These are phyloP conservation scores for Salvelinus alpinus DNA, from an alignment of 2,113 vertebrate genomes.

Conservation along the genomic window DNA sequence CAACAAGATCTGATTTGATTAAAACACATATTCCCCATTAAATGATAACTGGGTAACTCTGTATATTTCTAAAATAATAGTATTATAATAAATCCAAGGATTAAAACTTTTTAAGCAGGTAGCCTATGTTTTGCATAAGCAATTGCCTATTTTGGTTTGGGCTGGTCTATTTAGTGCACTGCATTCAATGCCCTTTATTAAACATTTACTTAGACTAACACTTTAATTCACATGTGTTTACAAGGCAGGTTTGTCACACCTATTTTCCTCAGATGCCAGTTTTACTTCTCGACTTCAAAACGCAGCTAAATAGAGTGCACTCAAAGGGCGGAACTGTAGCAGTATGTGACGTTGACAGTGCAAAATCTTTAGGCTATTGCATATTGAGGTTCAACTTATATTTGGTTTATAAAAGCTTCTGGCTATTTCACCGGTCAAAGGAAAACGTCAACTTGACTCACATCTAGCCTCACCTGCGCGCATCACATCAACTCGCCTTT, in stretches of 20 bases:
- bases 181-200: no score
- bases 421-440: neutral
- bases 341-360: neutral
- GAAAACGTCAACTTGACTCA: slow-evolving; percentile 8
- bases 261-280: neutral
- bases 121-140: neutral
- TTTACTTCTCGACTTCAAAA: neutral
- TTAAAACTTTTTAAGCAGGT: neutral
- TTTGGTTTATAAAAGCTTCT: neutral
- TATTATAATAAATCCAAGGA: neutral
- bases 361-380: neutral
- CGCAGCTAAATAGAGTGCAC: neutral
- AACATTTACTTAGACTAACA: no score
- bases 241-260: neutral
- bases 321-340: neutral
- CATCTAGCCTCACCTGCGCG: slow-evolving; percentile 14
- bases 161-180: neutral
- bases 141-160: neutral
- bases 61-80: neutral
- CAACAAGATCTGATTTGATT: neutral
- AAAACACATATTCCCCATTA: neutral
- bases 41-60: neutral
- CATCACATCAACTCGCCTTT: slow-evolving; percentile 17
- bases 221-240: neutral
- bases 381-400: slow-evolving; percentile 6